Percentiles rank a stretch among this genome's conserved stretches.
Conservation (phyloP, 2,797 vertebrate species). For the Sebastes diploproa region DNA sequence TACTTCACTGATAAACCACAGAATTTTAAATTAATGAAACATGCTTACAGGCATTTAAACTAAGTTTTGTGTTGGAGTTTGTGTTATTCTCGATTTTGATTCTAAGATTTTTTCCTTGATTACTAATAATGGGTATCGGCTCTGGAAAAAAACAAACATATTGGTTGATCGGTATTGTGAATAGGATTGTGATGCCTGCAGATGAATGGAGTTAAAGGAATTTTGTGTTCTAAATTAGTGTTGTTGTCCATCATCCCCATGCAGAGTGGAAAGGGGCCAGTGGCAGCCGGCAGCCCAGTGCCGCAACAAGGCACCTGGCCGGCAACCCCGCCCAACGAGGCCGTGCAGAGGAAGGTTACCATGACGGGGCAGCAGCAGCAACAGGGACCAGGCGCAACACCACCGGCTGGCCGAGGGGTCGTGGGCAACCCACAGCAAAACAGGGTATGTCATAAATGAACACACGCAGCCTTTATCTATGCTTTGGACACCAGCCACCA, state of each 20-base stretch:
- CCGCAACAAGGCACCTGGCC: constrained; percentile 72
- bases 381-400: constrained; percentile 56
- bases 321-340: constrained; percentile 73
- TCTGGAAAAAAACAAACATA: not conserved
- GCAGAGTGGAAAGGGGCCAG: constrained; percentile 86
- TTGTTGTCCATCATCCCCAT: constrained; percentile 27
- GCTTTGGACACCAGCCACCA: not conserved
- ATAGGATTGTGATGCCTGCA: not conserved
- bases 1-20: not conserved
- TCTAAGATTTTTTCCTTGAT: not conserved
- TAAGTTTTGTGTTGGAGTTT: too few species aligned
- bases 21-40: not conserved
- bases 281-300: constrained; percentile 72
- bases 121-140: not conserved
- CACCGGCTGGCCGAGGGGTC: constrained; percentile 80
- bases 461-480: not conserved
- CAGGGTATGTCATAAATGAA: constrained; percentile 76
- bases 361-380: constrained; percentile 75
- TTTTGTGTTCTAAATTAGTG: constrained; percentile 7
- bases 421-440: constrained; percentile 80
- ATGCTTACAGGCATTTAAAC: too few species aligned
- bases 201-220: constrained; percentile 5
- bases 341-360: constrained; percentile 90
- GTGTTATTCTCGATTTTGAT: not conserved
- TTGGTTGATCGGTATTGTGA: not conserved